Evolutionary conservation across 2,797 vertebrate genomes (phyloP).

Genomic region (Chelmon rostratus): DNA sequence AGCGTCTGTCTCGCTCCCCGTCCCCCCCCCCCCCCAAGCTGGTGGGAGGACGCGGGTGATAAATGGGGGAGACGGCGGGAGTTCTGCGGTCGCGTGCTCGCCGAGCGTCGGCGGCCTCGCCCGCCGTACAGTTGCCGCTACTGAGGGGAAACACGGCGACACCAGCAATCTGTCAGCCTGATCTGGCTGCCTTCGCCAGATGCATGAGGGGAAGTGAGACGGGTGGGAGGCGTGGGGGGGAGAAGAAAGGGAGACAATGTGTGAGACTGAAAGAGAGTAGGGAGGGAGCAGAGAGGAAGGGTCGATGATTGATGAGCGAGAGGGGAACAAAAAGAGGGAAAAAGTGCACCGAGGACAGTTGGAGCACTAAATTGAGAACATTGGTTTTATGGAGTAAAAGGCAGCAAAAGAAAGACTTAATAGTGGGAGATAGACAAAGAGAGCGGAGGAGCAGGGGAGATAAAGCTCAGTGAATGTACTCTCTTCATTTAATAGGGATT

Average conservation of each 20-base stretch:
- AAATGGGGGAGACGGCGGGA: conserved; percentile 23
- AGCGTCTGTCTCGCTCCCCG: conserved; percentile 39
- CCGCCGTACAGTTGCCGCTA: conserved; percentile 36
- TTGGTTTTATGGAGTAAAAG: conserved; percentile 68
- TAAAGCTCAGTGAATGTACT: conserved; percentile 73
- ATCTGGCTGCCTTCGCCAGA: conserved; percentile 61
- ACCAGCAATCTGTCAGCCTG: conserved; percentile 78
- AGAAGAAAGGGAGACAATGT: conserved; percentile 24
- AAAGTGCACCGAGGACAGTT: conserved; percentile 48
- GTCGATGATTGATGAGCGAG: conserved; percentile 54
- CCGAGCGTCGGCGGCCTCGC: neutral
- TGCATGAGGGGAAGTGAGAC: conserved; percentile 38
- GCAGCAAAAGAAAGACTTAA: conserved; percentile 69
- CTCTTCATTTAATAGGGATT: conserved; percentile 81
- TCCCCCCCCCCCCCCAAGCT: neutral
- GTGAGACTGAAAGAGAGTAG: conserved; percentile 39
- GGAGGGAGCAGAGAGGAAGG: conserved; percentile 37
- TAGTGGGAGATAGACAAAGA: conserved; percentile 59
- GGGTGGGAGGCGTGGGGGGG: neutral
- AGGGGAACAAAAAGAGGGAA: conserved; percentile 25
- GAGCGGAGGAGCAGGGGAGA: conserved; percentile 61
- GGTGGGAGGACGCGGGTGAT: conserved; percentile 38
- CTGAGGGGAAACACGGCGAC: conserved; percentile 52
- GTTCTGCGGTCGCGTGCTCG: conserved; percentile 17
- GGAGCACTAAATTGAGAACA: conserved; percentile 63